Evolutionary conservation across 1,140 invertebrate genomes (phyloP).

Genomic region (Homarus americanus): DNA sequence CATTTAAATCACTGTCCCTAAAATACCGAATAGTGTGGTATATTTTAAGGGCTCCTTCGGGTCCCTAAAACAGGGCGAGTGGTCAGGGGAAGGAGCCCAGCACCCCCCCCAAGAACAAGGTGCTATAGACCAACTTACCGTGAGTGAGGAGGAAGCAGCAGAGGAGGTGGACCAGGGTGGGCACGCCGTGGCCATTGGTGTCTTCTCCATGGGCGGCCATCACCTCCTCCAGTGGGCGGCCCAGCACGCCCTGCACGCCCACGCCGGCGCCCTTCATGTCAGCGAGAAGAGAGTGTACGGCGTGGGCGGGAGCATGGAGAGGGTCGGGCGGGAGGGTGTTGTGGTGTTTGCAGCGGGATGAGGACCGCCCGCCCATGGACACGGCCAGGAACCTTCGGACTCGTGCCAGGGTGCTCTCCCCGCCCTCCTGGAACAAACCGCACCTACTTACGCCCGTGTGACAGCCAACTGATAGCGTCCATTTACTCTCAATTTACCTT

Average conservation of each 20-base stretch:
- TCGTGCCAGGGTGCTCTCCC: constrained; percentile 58
- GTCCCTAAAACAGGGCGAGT: too few relatives aligned
- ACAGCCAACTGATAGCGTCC: too few relatives aligned
- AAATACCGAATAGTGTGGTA: too few relatives aligned
- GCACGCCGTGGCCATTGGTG: constrained; percentile 48
- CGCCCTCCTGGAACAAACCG: constrained; percentile 40
- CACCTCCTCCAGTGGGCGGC: constrained; percentile 57
- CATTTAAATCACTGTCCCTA: too few relatives aligned
- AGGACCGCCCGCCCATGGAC: constrained; percentile 54
- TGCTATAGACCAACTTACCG: too few relatives aligned
- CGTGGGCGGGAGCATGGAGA: constrained; percentile 55
- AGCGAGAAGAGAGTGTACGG: constrained; percentile 59
- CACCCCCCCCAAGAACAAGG: too few relatives aligned
- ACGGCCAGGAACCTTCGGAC: constrained; percentile 59
- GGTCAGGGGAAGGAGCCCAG: too few relatives aligned
- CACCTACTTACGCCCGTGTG: too few relatives aligned
- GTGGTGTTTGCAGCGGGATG: constrained; percentile 56
- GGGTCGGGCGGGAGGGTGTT: constrained; percentile 42
- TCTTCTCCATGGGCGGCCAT: constrained; percentile 65
- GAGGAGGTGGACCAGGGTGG: constrained; percentile 60
- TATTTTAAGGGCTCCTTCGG: too few relatives aligned
- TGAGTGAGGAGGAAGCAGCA: constrained; percentile 62
- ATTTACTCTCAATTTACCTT: too few relatives aligned
- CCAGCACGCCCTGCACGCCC: constrained; percentile 62
- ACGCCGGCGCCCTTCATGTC: constrained; percentile 65